Percentiles rank a stretch among this genome's conserved stretches.
Evolutionary conservation across 2,113 vertebrate species (phyloP).

Genomic region (Solea senegalensis): DNA sequence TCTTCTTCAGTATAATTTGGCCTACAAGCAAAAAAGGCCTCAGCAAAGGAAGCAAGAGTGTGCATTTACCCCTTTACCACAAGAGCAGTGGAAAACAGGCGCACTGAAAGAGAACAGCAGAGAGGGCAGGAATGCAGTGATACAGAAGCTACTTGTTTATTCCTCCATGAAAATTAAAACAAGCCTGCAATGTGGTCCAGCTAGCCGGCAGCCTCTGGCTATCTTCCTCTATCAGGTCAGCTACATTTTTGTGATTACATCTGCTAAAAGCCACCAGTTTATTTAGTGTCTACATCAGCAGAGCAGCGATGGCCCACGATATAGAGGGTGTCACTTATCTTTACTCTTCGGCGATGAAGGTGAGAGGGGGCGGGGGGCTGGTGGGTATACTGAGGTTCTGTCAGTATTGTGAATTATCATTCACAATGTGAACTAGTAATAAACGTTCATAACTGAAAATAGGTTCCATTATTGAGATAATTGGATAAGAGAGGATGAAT

Average conservation of each 20-base stretch:
- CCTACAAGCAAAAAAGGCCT: background rate
- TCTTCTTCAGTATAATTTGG: constrained; percentile 5
- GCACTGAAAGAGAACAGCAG: background rate
- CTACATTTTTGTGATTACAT: constrained; percentile 76
- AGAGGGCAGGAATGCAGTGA: constrained; percentile 4
- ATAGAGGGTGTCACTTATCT: constrained; percentile 61
- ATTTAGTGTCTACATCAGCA: constrained; percentile 76
- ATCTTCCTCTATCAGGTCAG: constrained; percentile 66
- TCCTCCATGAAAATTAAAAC: constrained; percentile 40
- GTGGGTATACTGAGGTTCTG: constrained; percentile 16
- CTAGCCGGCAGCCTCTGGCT: constrained; percentile 47
- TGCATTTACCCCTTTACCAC: background rate
- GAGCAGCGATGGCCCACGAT: constrained; percentile 67
- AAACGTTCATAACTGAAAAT: constrained; percentile 52
- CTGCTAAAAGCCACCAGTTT: constrained; percentile 75
- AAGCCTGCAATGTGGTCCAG: constrained; percentile 36
- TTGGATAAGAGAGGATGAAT: constrained; percentile 40
- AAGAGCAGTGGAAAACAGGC: background rate
- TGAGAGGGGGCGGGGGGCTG: constrained; percentile 8
- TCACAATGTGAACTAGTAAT: constrained; percentile 15
- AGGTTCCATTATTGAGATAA: constrained; percentile 55
- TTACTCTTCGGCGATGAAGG: constrained; percentile 23
- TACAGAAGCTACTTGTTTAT: constrained; percentile 26
- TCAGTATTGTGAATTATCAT: constrained; percentile 45
- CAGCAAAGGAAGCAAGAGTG: background rate